Evolutionary conservation across 1,140 invertebrate species (phyloP), one percentile per base, ranked within the genome.

Genomic region (Dreissena rostriformis): DNA sequence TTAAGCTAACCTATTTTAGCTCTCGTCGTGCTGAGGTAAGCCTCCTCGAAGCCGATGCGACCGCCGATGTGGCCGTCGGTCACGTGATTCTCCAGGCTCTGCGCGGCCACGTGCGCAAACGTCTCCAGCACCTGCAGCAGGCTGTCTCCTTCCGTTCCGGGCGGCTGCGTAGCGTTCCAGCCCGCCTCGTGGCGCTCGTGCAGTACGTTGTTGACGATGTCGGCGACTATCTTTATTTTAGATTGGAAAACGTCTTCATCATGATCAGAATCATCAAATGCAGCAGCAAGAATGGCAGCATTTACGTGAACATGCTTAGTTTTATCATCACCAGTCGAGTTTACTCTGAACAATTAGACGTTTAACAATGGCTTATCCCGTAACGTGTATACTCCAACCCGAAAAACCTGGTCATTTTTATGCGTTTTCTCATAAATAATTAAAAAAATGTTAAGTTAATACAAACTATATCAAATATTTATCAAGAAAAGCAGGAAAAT

Each of bases 61-160:
- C 80, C 81, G 28, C 88, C 86, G 22, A 88, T 81, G 17, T n/a
- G 61, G 12, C 77, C 82, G 49, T 82, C 80, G 14, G 72, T 78
- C 49, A 93, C 87, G 67, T 93, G 91, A 71, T 91, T 90, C 75
- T 90, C 70, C 39, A 93, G 82, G 70, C 88, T 91, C 51, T 88
- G 81, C 22, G 89, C 86, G 17, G 92, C 84, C 19, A 91, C 89
- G 65, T 89, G 76, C 22, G 91, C 83, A 84, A 92, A 91, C 22
- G 86, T 68, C 22, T 90, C 82, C 82, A 93, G 87, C 19, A 90
- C 89, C n/a, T 84, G 51, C 71, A 93, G 82, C 8, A 93, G 86
- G 39, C 88, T 90, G 77, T 92, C 91, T 0, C 88, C 91, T 65
- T 92, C 91, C n/a, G 87, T 86, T 7, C 92, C 92, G 5, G 86